Evolutionary conservation across 2,797 vertebrate species (phyloP), one percentile per base, ranked within the genome.

Genomic region (Cephalopachus bancanus): DNA sequence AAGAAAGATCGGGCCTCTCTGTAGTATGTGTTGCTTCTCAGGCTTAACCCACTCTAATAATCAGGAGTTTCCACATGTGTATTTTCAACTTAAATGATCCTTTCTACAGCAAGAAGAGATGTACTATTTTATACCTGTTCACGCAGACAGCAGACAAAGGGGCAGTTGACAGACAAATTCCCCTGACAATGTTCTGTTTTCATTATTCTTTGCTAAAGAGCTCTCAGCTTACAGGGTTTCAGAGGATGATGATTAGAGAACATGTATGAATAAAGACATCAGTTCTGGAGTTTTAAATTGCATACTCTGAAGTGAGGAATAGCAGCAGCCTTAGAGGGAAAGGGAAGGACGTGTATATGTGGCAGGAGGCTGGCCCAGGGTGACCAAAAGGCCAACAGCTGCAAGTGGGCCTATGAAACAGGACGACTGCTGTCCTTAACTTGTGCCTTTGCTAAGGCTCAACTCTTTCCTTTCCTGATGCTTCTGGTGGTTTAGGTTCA

Each of bases 401-500:
- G 0, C 0, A 7, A 0, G 11, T 33, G 12, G 44, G 79, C 28
- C 83, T 69, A 0, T 49, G 3, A 33, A 33, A 12, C 9, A 37
- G 76, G 64, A 79, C 11, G 28, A 6, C 67, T 28, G 30, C 51
- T n/a, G 10, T 44, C 80, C 83, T 24, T 37, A 30, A 28, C 49
- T 57, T 12, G 11, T 22, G 26, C 53, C 65, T 81, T 69, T 20
- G 33, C 67, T 33, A 3, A 53, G 9, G 55, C 67, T 57, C 93
- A 81, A 0, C 59, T 33, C 62, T 60, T 16, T 22, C 30, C 51
- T 10, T 19, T 22, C 30, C 51, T 10, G 14, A 17, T 65, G 53
- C 1, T 26, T 44, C 1, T 53, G 51, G 17, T 93, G 91, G 30
- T 80, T 33, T 28, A 99, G 99, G 99, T 99, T 65, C 99, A 99